Conservation (phyloP, 2,888 invertebrate genomes). For the Clistopyga incitator region DNA sequence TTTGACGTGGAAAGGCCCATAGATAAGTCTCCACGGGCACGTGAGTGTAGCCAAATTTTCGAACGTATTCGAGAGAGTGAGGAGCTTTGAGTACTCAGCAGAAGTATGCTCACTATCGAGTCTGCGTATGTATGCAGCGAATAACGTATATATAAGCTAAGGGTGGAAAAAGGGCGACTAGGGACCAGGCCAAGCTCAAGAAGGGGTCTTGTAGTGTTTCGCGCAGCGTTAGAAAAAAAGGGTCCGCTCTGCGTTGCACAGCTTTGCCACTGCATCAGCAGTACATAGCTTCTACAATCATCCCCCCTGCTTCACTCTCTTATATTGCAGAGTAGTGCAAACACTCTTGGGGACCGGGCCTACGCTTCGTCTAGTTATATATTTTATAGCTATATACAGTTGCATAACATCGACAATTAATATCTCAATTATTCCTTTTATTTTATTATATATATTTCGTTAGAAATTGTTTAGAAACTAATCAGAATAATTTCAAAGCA, state of each 20-base stretch:
- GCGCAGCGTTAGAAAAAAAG: constrained; percentile 74
- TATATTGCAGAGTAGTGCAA: constrained; percentile 70
- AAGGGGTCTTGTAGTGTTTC: constrained; percentile 79
- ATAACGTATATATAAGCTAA: constrained; percentile 46
- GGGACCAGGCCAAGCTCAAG: constrained; percentile 65
- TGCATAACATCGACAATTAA: constrained; percentile 7
- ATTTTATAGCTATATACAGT: background rate
- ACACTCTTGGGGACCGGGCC: constrained; percentile 74
- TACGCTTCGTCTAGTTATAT: constrained; percentile 67
- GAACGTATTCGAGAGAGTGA: constrained; percentile 30
- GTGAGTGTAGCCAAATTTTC: constrained; percentile 48
- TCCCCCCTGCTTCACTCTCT: constrained; percentile 58
- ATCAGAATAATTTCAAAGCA: no score
- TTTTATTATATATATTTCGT: background rate
- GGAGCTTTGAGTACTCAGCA: constrained; percentile 48
- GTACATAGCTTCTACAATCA: constrained; percentile 73
- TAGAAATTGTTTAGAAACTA: background rate
- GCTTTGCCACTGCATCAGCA: constrained; percentile 70
- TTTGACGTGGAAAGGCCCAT: background rate
- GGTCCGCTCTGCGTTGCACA: constrained; percentile 56
- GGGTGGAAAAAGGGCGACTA: constrained; percentile 64
- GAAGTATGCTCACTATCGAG: constrained; percentile 39
- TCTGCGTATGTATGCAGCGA: constrained; percentile 3
- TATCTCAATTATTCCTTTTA: background rate
- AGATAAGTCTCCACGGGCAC: background rate